A percentile compares a stretch with the other conserved stretches of the same genome.
Evolutionary conservation across 2,113 vertebrate genomes (phyloP).

Genomic region (Macaca fascicularis): T2T-MFA8v1.1 NC_088378.1:100171001-100171500

Average conservation of each 20-base stretch:
- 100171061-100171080: neutral
- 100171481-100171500: neutral
- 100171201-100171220: neutral
- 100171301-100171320: neutral
- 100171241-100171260: neutral
- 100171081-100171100: neutral
- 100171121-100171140: neutral
- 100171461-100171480: neutral
- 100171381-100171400: neutral
- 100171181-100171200: neutral
- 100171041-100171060: too few relatives aligned
- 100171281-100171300: neutral
- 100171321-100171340: neutral
- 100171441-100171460: neutral
- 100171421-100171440: neutral
- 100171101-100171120: neutral
- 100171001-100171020: neutral
- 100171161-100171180: neutral
- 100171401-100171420: neutral
- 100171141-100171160: neutral
- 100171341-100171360: neutral
- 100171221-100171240: neutral
- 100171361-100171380: neutral
- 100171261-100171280: neutral
- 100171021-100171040: neutral